These are phyloP conservation scores for Fulica atra DNA, from an alignment of 2,113 vertebrate genomes.

Conservation along the genomic window DNA sequence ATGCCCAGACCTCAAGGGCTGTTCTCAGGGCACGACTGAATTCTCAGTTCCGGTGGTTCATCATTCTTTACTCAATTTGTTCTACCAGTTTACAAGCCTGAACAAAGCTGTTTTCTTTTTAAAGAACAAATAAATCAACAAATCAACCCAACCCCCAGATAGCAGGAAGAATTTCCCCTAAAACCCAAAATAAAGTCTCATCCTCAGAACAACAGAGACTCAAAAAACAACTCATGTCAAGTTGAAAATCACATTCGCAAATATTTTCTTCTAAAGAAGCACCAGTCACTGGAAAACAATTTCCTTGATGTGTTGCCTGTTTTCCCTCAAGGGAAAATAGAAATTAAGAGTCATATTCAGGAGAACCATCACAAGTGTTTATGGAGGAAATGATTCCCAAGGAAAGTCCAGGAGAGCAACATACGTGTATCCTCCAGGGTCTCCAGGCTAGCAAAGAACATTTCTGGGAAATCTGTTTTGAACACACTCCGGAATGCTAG, in stretches of 20 bases:
- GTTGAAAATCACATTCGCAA: neutral
- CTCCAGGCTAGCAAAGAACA: neutral
- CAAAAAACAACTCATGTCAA: neutral
- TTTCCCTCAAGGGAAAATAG: neutral
- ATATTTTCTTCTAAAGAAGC: neutral
- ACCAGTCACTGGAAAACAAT: neutral
- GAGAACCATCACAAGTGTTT: neutral
- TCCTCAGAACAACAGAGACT: neutral
- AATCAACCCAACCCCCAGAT: neutral
- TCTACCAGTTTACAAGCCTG: neutral
- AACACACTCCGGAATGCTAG: neutral
- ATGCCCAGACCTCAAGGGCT: neutral
- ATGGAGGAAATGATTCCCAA: neutral
- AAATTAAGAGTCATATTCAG: neutral
- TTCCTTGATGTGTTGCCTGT: neutral
- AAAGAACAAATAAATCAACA: neutral
- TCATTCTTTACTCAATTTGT: neutral
- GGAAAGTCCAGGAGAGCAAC: neutral
- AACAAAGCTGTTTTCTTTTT: neutral
- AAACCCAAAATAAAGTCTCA: neutral
- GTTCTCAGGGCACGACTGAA: neutral
- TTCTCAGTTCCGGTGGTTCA: neutral
- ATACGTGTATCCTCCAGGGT: neutral
- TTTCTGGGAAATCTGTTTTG: neutral
- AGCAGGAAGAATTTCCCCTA: neutral